Evolutionary conservation across 2,888 invertebrate genomes (phyloP), one percentile per base, ranked within the genome.

Genomic region (Ecliptopera silaceata): DNA sequence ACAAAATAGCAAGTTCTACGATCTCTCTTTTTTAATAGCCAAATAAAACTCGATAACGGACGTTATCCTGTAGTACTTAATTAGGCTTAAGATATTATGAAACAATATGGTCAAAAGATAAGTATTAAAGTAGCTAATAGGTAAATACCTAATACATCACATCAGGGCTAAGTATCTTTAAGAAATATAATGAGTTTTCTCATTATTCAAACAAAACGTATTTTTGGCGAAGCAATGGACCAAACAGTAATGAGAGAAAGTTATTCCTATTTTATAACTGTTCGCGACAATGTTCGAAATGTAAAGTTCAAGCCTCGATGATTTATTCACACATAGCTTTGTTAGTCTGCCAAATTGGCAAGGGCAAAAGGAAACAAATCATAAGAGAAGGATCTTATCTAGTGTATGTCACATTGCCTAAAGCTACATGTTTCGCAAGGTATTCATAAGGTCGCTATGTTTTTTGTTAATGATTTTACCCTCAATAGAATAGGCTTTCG

Each of bases 211-310:
- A 26, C 32, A 38, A 29, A 29, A 22, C 10, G 46, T 49, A 41
- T 54, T 53, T 56, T 54, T 26, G 18, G 26, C 31, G 8, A 26
- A 45, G 56, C 56, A 51, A 54, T 56, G 34, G 11, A 38, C 4
- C 44, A 20, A 61, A 34, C 4, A 17, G 10, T 52, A 56, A 56
- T 56, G 8, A 43, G 59, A 42, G 61, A 64, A 64, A 64, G 61
- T 41, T 6, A 47, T 43, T 38, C 42, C 15, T 20, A 32, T 29
- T 22, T 38, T 50, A 51, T 56, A 32, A 61, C 55, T 38, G 46
- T 32, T 32, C 31, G 17, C 38, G 20, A 56, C 61, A 63, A 53
- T 56, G 63, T 60, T 56, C 36, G 34, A 17, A 34, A 43, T 10
- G 12, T 13, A 26, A 22, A 43, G 36, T 42, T 29, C 12, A 43